phyloP scores from a whole-genome alignment of 1,140 invertebrate species.

The Hetaerina americana region DNA sequence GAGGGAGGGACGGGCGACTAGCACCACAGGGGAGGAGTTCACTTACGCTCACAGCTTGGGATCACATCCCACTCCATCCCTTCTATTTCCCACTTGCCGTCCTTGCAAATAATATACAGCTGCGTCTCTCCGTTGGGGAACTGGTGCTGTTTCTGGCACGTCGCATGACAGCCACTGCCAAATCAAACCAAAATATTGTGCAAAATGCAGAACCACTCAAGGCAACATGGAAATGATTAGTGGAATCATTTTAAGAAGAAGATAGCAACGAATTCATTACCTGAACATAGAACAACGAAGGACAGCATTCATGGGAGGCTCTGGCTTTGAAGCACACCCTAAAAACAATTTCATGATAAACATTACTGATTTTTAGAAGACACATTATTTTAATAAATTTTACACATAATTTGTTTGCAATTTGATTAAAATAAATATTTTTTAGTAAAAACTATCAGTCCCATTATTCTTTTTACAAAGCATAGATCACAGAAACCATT shows the following conservation, averaged over 20 bases:
- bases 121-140: not conserved
- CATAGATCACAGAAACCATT: too few species aligned
- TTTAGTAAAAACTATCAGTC: too few species aligned
- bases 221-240: not conserved
- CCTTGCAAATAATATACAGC: not conserved
- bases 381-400: too few species aligned
- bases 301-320: not conserved
- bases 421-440: too few species aligned
- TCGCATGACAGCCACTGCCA: not conserved
- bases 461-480: too few species aligned
- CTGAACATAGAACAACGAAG: not conserved
- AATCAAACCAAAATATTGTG: not conserved
- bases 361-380: too few species aligned
- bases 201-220: not conserved
- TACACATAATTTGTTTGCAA: too few species aligned
- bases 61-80: not conserved
- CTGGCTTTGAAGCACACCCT: not conserved
- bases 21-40: not conserved
- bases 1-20: not conserved
- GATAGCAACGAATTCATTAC: not conserved
- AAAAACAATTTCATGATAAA: too few species aligned
- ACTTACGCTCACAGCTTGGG: not conserved
- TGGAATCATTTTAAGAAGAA: not conserved
- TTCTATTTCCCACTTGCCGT: not conserved
- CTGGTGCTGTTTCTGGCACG: not conserved